Conservation (phyloP, 2,113 vertebrate species). For the Peromyscus leucopus region DNA sequence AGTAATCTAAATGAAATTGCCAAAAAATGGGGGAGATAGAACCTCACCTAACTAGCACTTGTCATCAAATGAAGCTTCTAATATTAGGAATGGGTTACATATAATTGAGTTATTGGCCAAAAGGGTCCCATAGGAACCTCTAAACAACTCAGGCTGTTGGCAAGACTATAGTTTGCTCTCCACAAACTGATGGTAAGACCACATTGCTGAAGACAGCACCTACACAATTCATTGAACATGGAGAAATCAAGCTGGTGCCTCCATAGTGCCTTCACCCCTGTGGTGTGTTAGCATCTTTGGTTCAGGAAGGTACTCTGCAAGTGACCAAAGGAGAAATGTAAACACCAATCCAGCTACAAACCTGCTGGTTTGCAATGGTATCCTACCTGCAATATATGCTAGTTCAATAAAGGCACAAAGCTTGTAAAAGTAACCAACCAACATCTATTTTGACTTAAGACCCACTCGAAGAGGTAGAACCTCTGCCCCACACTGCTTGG, state of each 20-base stretch:
- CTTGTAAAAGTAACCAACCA: not conserved
- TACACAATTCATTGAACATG: not conserved
- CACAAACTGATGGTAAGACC: not conserved
- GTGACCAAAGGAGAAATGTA: not conserved
- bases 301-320: not conserved
- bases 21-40: not conserved
- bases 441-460: not conserved
- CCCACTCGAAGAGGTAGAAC: not conserved
- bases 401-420: not conserved
- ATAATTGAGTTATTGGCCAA: not conserved
- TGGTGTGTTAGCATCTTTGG: not conserved
- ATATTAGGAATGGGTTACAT: not conserved
- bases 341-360: not conserved
- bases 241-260: not conserved
- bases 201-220: not conserved
- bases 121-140: not conserved
- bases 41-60: not conserved
- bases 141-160: not conserved
- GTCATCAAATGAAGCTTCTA: not conserved
- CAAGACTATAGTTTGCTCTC: not conserved
- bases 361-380: not conserved
- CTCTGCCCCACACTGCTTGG: not conserved
- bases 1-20: not conserved
- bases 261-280: not conserved
- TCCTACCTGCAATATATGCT: not conserved